Conservation (phyloP, 1,140 invertebrate genomes). For the Mactra quadrangularis region DNA sequence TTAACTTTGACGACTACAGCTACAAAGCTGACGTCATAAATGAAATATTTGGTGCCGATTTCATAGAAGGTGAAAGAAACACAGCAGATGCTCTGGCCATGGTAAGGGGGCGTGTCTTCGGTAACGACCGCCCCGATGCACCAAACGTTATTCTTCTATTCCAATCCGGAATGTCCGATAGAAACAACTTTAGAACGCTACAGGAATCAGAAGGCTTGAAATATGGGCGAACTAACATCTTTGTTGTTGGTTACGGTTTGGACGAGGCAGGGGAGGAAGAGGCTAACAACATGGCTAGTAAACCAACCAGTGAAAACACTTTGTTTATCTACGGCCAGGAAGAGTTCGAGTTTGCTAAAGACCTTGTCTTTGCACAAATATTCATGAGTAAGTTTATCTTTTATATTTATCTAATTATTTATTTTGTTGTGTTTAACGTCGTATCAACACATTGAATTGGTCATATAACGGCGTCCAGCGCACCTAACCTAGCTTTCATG, state of each 20-base stretch:
- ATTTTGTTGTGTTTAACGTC: no score
- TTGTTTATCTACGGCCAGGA: constrained; percentile 29
- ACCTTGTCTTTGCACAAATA: constrained; percentile 68
- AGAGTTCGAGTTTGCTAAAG: constrained; percentile 65
- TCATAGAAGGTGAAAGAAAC: constrained; percentile 66
- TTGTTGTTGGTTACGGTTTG: constrained; percentile 67
- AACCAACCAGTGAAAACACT: constrained; percentile 66
- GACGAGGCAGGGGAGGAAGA: constrained; percentile 61
- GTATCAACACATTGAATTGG: no score
- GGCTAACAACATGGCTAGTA: constrained; percentile 67
- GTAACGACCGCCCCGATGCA: constrained; percentile 68
- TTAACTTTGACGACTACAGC: constrained; percentile 44
- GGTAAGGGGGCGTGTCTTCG: constrained; percentile 67
- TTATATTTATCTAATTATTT: not conserved
- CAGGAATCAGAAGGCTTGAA: constrained; percentile 64
- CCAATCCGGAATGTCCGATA: constrained; percentile 65
- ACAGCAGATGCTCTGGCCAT: constrained; percentile 72
- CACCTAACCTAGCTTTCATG: no score
- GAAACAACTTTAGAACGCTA: constrained; percentile 55
- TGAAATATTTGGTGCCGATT: constrained; percentile 63
- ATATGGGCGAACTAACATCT: constrained; percentile 61
- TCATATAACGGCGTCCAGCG: no score
- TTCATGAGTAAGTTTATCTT: constrained; percentile 67
- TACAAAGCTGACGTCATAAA: constrained; percentile 25
- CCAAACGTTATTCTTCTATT: constrained; percentile 70